Base-by-base conservation (phyloP, 2,888 invertebrate species). In the Drosophila merina region DNA sequence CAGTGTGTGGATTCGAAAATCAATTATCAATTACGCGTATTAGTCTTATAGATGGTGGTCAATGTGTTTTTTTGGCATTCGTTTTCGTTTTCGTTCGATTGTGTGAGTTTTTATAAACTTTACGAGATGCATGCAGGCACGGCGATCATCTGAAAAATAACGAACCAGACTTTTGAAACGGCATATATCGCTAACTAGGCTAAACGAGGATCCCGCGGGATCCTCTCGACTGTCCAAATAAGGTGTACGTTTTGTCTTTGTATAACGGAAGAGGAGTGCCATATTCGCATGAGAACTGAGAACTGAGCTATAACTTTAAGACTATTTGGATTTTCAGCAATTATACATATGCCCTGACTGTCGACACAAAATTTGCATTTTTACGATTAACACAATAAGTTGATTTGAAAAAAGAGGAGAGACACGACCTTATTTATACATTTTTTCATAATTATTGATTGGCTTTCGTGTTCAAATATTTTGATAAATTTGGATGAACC, bases 101-200 rank as follows among this genome's bases (percentile, higher is more conserved):
- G 48, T 47, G 59, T 30, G 20, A 50, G 14, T 54, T 42, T 28
- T 62, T 68, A 42, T 40, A 58, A 59, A 71, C 64, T 55, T 82
- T 82, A 82, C 82, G 82, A 85, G 82, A 82, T 57, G 73, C 82
- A 82, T 79, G 85, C 85, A 82, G 85, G 75, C 82, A 82, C 85
- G 82, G 73, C 74, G 85, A 74, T 82, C 70, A 82, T 85, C 82
- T 82, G 82, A 82, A 82, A 82, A 82, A 82, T 85, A 85, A 82
- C 72, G 85, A 82, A 82, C 82, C 75, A 82, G 59, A 81, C 76
- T 73, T 12, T 31, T 72, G 60, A 67, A 67, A 76, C 70, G 69
- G 60, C 30, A 56, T 63, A 49, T 54, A 62, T 49, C 63, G 52
- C 58, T 12, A 38, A 48, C 50, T 72, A 42, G 10, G 25, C 52